Evolutionary conservation across 2,113 vertebrate genomes (phyloP), one percentile per base, ranked within the genome.

Genomic region (Scatophagus argus): DNA sequence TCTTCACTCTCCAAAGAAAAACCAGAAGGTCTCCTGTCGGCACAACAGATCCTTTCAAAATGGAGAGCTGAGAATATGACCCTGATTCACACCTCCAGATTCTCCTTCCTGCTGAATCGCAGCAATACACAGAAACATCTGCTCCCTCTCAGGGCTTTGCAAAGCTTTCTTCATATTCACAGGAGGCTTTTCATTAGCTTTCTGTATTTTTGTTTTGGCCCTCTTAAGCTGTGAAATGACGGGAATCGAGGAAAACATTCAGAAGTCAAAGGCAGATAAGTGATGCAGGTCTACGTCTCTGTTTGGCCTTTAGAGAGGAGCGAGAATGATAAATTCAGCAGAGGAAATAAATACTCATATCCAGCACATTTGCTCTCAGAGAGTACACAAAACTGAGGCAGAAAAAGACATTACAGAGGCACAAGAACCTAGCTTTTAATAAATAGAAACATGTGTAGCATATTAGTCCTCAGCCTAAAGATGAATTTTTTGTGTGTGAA

Each of bases 171-270:
- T 56, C 51, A 43, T 61, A 76, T 75, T 56, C 62, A 72, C 46
- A 21, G 52, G 17, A 71, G 55, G 3, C 74, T 77, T 72, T 84
- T 84, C 81, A 86, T 82, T 44, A 55, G 34, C 25, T 69, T 19
- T 41, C 56, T 66, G 29, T 36, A 17, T 46, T 75, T 74, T 55
- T 88, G 68, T 47, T 74, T 8, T n/a, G 34, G 41, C 13, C 56
- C 62, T 74, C 58, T 68, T 83, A 13, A 63, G 43, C 70, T 54
- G 38, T 41, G 34, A 77, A 73, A 49, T 10, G 77, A 46, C 3
- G 5, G 71, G 38, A 72, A 72, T 65, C 46, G 69, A 31, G 36
- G 47, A 39, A 75, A 63, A 54, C 56, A 58, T 70, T 38, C 7
- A 39, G 2, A 16, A 61, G 46, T 39, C 43, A 52, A 34, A 55